phyloP scores from a whole-genome alignment of 1,140 invertebrate species.

The Drosophila bocki region DNA sequence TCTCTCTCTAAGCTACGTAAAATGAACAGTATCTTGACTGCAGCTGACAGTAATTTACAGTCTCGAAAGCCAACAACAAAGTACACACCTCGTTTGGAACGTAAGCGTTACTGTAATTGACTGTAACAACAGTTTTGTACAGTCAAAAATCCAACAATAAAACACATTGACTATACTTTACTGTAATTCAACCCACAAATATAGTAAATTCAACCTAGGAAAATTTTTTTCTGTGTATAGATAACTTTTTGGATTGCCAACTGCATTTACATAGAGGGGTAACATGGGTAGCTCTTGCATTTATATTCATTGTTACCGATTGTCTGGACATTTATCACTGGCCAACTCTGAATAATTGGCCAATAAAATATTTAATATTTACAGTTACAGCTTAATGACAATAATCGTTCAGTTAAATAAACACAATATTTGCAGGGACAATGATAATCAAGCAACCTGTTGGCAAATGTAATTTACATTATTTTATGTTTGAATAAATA shows the following conservation, averaged over 20 bases:
- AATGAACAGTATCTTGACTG: too few relatives aligned
- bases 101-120: too few relatives aligned
- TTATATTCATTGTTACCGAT: slow-evolving; percentile 4
- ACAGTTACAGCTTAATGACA: neutral
- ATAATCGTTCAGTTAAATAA: slow-evolving; percentile 5
- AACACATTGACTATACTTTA: too few relatives aligned
- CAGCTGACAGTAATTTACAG: too few relatives aligned
- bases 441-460: neutral
- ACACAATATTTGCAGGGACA: neutral
- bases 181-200: too few relatives aligned
- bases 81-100: too few relatives aligned
- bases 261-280: neutral
- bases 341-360: slow-evolving; percentile 36
- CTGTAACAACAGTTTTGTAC: too few relatives aligned
- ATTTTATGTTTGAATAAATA: neutral
- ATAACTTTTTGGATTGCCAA: slow-evolving; percentile 2
- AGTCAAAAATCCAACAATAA: too few relatives aligned
- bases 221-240: neutral
- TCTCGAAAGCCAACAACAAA: too few relatives aligned
- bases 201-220: too few relatives aligned
- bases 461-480: neutral
- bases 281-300: neutral
- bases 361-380: slow-evolving; percentile 31
- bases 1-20: too few relatives aligned
- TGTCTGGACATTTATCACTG: slow-evolving; percentile 36